phyloP scores from a whole-genome alignment of 2,113 vertebrate species.

The Rhynchomys soricoides region DNA sequence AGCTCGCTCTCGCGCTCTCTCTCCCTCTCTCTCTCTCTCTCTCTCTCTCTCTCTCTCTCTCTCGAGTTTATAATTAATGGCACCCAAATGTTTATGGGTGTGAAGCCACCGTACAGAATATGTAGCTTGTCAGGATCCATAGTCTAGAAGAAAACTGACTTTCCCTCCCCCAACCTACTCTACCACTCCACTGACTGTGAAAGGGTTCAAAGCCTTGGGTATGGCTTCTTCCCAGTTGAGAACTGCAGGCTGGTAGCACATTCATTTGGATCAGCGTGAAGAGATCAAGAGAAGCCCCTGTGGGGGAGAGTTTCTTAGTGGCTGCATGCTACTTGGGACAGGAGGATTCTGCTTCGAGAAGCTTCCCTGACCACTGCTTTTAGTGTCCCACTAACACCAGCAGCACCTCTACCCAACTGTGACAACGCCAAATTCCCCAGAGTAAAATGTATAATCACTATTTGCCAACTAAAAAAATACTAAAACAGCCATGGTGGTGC shows the following conservation, averaged over 20 bases:
- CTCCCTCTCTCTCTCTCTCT: no score
- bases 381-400: background rate
- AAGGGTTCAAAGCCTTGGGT: background rate
- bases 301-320: background rate
- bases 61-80: background rate
- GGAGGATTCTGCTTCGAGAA: background rate
- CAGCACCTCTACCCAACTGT: background rate
- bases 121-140: background rate
- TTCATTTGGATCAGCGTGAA: background rate
- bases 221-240: background rate
- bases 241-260: background rate
- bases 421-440: conserved; percentile 13
- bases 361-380: background rate
- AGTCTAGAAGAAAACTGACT: background rate
- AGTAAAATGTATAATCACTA: background rate
- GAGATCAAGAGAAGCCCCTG: background rate
- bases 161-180: background rate
- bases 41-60: no score
- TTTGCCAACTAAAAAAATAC: background rate
- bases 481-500: no score
- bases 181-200: background rate
- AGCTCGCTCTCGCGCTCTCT: no score
- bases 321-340: background rate
- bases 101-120: background rate
- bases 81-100: background rate